These are phyloP conservation scores for Raja brachyura DNA, from an alignment of 2,113 vertebrate species.

Conservation along the genomic window DNA sequence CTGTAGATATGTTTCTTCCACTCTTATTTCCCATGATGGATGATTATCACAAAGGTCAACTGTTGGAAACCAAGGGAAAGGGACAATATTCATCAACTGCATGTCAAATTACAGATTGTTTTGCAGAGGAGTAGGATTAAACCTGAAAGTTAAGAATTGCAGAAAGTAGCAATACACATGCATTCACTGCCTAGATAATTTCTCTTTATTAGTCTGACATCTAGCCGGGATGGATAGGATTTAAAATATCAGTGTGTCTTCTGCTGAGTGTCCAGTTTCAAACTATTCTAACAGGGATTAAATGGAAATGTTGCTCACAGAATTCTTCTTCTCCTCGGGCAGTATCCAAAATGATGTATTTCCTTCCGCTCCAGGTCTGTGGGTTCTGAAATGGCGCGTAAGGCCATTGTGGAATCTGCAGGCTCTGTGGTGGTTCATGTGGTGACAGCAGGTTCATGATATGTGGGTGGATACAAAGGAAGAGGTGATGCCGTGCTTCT, in stretches of 20 bases:
- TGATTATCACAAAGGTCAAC: neutral
- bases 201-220: neutral
- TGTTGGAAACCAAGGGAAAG: neutral
- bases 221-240: neutral
- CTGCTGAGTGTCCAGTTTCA: neutral
- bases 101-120: neutral
- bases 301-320: neutral
- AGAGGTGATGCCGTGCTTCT: no score
- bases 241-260: conserved; percentile 5
- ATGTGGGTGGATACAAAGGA: no score
- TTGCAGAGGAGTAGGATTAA: neutral
- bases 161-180: neutral
- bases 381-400: no score
- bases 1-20: no score
- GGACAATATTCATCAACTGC: neutral
- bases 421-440: no score
- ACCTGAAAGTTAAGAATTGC: neutral
- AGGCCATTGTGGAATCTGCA: no score
- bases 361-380: no score
- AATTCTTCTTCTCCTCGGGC: no score
- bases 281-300: neutral
- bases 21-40: neutral
- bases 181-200: neutral
- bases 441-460: no score
- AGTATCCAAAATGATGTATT: no score